Base-by-base conservation (phyloP, 1,140 invertebrate species). In the Drosophila equinoxialis region DNA sequence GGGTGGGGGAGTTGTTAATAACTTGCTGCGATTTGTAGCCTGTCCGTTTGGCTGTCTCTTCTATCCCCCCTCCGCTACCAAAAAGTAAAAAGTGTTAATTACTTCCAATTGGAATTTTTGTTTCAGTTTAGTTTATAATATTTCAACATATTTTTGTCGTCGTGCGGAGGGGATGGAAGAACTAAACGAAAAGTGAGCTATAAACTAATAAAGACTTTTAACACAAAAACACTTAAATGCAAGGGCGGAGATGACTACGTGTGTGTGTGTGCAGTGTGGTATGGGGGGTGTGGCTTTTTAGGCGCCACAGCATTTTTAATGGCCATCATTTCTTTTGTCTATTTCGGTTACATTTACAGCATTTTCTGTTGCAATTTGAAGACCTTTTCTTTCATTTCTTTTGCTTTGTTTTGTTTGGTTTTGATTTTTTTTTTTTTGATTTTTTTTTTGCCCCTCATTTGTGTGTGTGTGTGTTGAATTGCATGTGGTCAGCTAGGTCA, bases 21-120 rank as follows among this genome's bases (percentile, higher is more conserved):
- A 86, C 82, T 85, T 85, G 79, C 82, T 75, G 79, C 82, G 82
- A 85, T 85, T 85, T 85, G 81, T 85, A 81, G 78, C 81, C 68
- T 81, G 81, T 85, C 81, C 67, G 68, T 72, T 67, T 55, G 26
- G 14, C 45, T 39, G 30, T 26, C n/a, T 37, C 26, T 11, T 5
- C 2, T 14, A 5, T 5, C 2, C 20, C 13, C 2, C 20, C 13
- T 30, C 17, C 13, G 55, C 8, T 13, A 11, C 33, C n/a, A 13
- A 10, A 33, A 59, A 37, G 63, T 45, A 55, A 57, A 70, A 86
- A 77, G 82, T 86, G 82, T 86, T 85, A 85, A 86, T 85, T 86
- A 85, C 82, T 81, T 82, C 63, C 74, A 86, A 85, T 85, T 86
- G 71, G 82, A 85, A 86, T 86, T 86, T 79, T 73, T 69, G 62